phyloP scores from a whole-genome alignment of 2,797 vertebrate species.

The Limosa lapponica region DNA sequence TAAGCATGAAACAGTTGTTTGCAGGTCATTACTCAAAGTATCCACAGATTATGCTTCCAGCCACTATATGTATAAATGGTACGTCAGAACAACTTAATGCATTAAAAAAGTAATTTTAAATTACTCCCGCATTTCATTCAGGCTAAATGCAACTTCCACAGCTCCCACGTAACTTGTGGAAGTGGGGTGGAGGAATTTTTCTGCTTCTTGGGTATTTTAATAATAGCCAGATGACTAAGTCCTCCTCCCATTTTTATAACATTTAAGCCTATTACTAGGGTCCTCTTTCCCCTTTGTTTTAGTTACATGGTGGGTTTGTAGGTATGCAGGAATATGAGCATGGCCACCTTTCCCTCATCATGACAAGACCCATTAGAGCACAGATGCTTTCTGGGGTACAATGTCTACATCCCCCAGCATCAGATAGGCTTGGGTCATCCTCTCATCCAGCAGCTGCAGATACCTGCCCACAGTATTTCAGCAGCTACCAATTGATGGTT shows the following conservation, averaged over 20 bases:
- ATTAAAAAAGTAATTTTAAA: background rate
- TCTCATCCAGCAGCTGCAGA: background rate
- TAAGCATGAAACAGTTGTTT: background rate
- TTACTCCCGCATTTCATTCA: background rate
- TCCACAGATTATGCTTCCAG: background rate
- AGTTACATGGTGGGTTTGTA: background rate
- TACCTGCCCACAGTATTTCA: background rate
- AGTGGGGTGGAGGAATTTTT: background rate
- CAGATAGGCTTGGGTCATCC: background rate
- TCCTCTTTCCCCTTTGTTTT: background rate
- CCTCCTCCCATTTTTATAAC: background rate
- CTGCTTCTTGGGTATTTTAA: background rate
- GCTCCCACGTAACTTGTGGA: background rate
- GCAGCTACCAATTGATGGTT: background rate
- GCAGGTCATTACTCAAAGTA: background rate
- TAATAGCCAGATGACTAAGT: background rate
- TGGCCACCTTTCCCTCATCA: background rate
- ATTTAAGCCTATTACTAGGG: background rate
- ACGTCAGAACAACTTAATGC: background rate
- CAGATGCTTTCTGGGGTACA: background rate
- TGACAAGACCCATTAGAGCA: background rate
- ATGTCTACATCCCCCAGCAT: background rate
- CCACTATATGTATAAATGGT: background rate
- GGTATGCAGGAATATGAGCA: background rate
- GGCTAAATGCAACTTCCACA: background rate